These are phyloP conservation scores for Argynnis bischoffii DNA, from an alignment of 2,888 invertebrate genomes.

Conservation along the genomic window DNA sequence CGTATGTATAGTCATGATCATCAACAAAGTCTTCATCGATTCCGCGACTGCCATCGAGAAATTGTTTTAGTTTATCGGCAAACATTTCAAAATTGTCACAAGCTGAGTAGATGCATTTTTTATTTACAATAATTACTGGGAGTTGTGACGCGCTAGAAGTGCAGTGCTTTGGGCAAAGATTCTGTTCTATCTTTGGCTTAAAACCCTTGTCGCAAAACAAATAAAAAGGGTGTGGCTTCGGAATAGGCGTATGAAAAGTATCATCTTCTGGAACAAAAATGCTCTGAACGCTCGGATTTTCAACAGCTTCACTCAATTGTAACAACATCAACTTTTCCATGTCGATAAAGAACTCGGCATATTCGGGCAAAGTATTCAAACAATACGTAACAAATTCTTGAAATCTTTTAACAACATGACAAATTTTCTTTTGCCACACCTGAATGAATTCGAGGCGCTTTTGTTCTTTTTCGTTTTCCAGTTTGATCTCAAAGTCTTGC, in stretches of 20 bases:
- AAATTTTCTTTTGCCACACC: constrained; percentile 68
- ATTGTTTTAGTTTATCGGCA: constrained; percentile 58
- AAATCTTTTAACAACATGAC: constrained; percentile 67
- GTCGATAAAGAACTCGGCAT: constrained; percentile 72
- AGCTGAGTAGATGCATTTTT: constrained; percentile 64
- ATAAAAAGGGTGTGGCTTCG: constrained; percentile 63
- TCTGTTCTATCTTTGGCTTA: constrained; percentile 54
- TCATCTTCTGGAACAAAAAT: constrained; percentile 56
- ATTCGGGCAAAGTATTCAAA: constrained; percentile 63
- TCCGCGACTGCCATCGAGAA: constrained; percentile 54
- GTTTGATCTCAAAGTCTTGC: constrained; percentile 58
- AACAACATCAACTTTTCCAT: constrained; percentile 72
- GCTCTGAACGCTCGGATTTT: constrained; percentile 57
- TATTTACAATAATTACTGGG: constrained; percentile 68
- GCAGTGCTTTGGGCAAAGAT: constrained; percentile 62
- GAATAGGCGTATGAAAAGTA: constrained; percentile 51
- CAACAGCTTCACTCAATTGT: constrained; percentile 61
- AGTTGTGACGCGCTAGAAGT: constrained; percentile 62
- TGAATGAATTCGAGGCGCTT: constrained; percentile 52
- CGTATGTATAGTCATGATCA: constrained; percentile 53
- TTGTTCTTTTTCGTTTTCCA: constrained; percentile 55
- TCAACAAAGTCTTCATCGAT: constrained; percentile 57
- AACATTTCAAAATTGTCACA: constrained; percentile 67
- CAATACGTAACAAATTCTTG: constrained; percentile 68
- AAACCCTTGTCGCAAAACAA: constrained; percentile 63